Base-by-base conservation (phyloP, 2,888 invertebrate species). In the Lasioglossum oenotherae region DNA sequence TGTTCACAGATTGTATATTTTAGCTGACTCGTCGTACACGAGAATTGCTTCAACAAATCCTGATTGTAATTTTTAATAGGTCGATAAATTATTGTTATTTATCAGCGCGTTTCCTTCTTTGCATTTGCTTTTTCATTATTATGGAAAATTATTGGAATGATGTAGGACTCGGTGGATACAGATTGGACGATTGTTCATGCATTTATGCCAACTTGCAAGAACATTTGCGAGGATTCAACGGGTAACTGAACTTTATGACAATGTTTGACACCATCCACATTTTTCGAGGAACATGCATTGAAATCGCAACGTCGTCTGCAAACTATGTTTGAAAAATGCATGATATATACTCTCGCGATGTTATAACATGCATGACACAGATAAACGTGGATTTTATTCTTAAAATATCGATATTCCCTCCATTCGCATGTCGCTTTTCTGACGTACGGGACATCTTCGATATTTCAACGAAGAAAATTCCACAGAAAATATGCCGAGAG, bases 401-500 rank as follows among this genome's bases (percentile, higher is more conserved):
- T 67, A 67, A 67, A 67, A 67, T 67, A 67, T 67, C 67, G 67
- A 67, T 35, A 67, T 67, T 38, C 67, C 35, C 8, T 35, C 19
- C 67, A 23, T 35, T 35, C 35, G 35, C 35, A 19, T 10, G 67
- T 35, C 19, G 67, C 35, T 23, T 3, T 16, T 16, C 35, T 35
- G 35, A 35, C 67, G 35, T 35, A 8, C 35, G 8, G 35, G 67
- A 67, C 67, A 19, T 19, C 31, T 67, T 67, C 67, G 67, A 67
- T 67, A 67, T 67, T 35, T 67, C 67, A 16, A 35, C 67, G 67
- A 67, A 31, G 67, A 67, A 67, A 67, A 67, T 67, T 67, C 35
- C 19, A 35, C 8, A 8, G 67, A 67, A 31, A 35, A 67, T 23
- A 19, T 35, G 67, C 23, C 35, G 23, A 23, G 67, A 35, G 31